These are phyloP conservation scores for Drosophila aldrichi DNA, from an alignment of 2,888 invertebrate species.

Conservation along the genomic window DNA sequence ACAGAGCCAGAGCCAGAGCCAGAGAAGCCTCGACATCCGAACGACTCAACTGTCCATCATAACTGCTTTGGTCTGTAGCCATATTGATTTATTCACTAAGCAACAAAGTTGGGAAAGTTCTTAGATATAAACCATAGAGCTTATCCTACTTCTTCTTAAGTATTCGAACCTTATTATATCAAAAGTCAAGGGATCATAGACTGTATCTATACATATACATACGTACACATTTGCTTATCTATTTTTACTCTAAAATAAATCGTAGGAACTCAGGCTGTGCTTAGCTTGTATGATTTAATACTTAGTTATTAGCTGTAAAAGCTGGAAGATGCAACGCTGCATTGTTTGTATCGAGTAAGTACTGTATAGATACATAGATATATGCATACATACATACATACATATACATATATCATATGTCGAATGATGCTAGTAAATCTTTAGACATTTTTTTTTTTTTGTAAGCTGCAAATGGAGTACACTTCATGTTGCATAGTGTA, in stretches of 20 bases:
- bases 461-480: neutral
- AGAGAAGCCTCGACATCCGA: constrained; percentile 1
- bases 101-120: neutral
- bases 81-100: constrained; percentile 48
- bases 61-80: constrained; percentile 27
- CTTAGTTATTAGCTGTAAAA: no score
- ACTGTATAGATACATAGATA: neutral
- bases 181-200: no score
- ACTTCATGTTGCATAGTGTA: constrained; percentile 8
- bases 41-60: constrained; percentile 16
- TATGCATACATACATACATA: no score
- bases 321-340: neutral
- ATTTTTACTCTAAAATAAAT: no score
- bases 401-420: no score
- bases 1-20: neutral
- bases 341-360: neutral
- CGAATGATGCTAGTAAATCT: no score
- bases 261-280: no score
- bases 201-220: no score
- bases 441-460: no score
- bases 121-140: neutral
- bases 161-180: no score
- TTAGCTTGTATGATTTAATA: no score
- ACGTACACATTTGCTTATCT: neutral
- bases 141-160: no score